Percentiles rank a stretch among this genome's conserved stretches.
Conservation (phyloP, 2,113 vertebrate species). For the Corythornis madagascariensis region DNA sequence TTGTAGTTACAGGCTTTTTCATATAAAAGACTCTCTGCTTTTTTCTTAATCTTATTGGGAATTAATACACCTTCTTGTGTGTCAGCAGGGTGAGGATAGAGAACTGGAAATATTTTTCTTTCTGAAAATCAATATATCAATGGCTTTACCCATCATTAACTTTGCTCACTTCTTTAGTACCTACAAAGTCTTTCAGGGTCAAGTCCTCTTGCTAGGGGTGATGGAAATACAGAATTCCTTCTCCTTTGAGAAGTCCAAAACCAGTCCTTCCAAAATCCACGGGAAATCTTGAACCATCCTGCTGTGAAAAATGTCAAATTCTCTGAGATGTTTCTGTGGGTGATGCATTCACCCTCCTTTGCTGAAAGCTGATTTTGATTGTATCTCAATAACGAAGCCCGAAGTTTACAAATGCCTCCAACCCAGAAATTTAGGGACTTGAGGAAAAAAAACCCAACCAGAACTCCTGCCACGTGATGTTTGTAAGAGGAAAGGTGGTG, state of each 20-base stretch:
- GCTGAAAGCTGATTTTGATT: not conserved
- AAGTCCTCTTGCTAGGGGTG: not conserved
- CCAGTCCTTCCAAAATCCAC: not conserved
- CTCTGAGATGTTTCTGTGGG: not conserved
- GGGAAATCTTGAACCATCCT: not conserved
- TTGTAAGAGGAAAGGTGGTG: not conserved
- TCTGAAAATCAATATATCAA: constrained; percentile 10
- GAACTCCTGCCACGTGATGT: not conserved
- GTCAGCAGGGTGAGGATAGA: constrained; percentile 19
- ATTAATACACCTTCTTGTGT: constrained; percentile 31
- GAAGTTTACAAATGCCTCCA: not conserved
- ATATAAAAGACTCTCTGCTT: constrained; percentile 2
- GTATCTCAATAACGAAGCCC: not conserved
- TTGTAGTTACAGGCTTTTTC: constrained; percentile 36
- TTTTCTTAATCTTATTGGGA: constrained; percentile 39
- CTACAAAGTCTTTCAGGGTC: not conserved
- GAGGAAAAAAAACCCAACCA: not conserved
- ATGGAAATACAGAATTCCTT: not conserved
- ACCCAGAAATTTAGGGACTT: not conserved
- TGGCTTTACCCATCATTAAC: not conserved
- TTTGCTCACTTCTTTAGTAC: not conserved
- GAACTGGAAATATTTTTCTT: not conserved
- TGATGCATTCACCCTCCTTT: not conserved
- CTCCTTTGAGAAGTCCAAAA: not conserved
- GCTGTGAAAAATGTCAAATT: not conserved